Percentiles rank a stretch among this genome's conserved stretches.
phyloP scores from a whole-genome alignment of 2,113 vertebrate species.

The Otocyon megalotis region DNA sequence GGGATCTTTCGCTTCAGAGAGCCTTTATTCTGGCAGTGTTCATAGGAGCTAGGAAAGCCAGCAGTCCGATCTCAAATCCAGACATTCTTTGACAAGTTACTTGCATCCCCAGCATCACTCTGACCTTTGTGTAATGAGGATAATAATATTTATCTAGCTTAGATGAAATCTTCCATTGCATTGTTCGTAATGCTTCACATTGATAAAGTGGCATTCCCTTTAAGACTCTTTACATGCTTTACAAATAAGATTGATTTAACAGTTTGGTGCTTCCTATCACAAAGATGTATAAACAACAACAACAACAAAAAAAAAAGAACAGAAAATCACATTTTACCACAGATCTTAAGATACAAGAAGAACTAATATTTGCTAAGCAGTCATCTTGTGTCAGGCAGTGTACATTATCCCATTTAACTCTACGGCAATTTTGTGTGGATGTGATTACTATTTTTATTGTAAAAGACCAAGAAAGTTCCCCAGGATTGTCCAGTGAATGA shows the following conservation, averaged over 20 bases:
- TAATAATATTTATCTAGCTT: conserved; percentile 59
- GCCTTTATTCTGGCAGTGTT: neutral
- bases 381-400: neutral
- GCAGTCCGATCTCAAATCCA: neutral
- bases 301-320: neutral
- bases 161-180: conserved; percentile 14
- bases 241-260: neutral
- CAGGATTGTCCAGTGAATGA: neutral
- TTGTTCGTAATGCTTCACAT: conserved; percentile 22
- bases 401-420: neutral
- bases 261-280: neutral
- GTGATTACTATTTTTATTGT: neutral
- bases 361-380: neutral
- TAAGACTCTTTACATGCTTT: neutral
- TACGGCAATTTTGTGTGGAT: neutral
- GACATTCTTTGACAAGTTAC: conserved; percentile 46
- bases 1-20: conserved; percentile 10
- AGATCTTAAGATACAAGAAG: neutral
- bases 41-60: neutral
- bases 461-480: neutral
- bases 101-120: conserved; percentile 4
- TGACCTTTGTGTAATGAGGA: conserved; percentile 63
- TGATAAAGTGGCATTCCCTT: conserved; percentile 27
- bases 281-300: neutral
- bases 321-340: neutral